Evolutionary conservation across 2,888 invertebrate genomes (phyloP).

Genomic region (Apoda limacodes): DNA sequence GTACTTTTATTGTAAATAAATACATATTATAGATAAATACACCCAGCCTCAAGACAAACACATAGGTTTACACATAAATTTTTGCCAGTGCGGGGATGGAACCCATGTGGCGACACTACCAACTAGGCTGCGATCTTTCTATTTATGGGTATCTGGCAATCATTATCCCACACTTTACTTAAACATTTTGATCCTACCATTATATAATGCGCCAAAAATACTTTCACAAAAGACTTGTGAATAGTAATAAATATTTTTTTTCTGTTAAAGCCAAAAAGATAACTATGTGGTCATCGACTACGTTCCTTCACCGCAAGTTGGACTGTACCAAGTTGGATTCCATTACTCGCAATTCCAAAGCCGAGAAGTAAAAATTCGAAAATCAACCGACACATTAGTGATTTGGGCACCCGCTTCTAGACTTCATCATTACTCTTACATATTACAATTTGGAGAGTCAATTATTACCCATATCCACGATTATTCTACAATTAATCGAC

Average conservation of each 20-base stretch:
- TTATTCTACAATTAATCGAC: slow-evolving; percentile 35
- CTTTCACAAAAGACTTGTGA: slow-evolving; percentile 14
- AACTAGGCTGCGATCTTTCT: too few relatives aligned
- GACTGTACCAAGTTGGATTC: slow-evolving; percentile 47
- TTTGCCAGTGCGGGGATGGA: too few relatives aligned
- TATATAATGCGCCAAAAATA: slow-evolving; percentile 17
- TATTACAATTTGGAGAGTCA: slow-evolving; percentile 36
- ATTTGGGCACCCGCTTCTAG: slow-evolving; percentile 44
- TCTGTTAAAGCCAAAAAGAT: slow-evolving; percentile 14
- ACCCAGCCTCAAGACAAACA: too few relatives aligned
- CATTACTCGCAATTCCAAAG: slow-evolving; percentile 42
- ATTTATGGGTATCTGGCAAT: too few relatives aligned
- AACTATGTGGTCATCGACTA: slow-evolving; percentile 36
- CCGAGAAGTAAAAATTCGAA: slow-evolving; percentile 23
- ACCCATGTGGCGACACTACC: too few relatives aligned
- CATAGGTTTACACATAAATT: too few relatives aligned
- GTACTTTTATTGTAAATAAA: too few relatives aligned
- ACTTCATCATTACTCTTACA: slow-evolving; percentile 35
- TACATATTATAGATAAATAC: too few relatives aligned
- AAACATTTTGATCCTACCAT: too few relatives aligned
- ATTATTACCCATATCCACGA: slow-evolving; percentile 43
- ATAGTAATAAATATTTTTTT: slow-evolving; percentile 2
- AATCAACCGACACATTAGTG: slow-evolving; percentile 36
- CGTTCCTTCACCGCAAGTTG: slow-evolving; percentile 51
- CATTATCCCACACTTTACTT: too few relatives aligned